Base-by-base conservation (phyloP, 2,888 invertebrate species). In the Polyommatus iphigenia region DNA sequence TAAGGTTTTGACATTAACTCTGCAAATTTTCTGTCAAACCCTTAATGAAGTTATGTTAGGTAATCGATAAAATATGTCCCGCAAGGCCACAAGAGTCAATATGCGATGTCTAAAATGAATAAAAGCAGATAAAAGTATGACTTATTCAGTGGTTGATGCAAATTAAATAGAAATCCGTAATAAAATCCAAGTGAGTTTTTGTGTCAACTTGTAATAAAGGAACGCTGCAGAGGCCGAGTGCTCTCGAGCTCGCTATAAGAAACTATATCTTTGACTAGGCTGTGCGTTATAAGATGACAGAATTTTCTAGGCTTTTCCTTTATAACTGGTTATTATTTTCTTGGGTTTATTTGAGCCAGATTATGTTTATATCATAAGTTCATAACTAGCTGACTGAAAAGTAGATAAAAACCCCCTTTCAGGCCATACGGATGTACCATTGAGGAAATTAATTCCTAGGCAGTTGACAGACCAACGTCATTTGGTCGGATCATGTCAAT, bases 191-290 rank as follows among this genome's bases (percentile, higher is more conserved):
- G 71, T 41, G 24, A 54, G 71, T 77, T 77, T 77, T 57, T 77
- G 36, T 71, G 77, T 77, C 77, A 71, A 57, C 80, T 80, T 77
- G 77, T 79, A 79, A 79, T 80, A 79, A 80, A 80, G 75, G 79
- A 71, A 54, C 54, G 71, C 77, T 71, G 59, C 54, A 20, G 71
- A 36, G 46, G 32, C 67, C 24, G 57, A 77, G 71, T 10, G 57
- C 71, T 32, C 77, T 77, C 36, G 54, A 77, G 54, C 15, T 13
- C 62, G 62, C 15, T 67, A 67, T 36, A 71, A 77, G 77, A 77
- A 77, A 72, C 13, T 50, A 71, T 57, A 71, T 77, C 77, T 54
- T 29, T 54, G 71, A 36, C 54, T 77, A 71, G 54, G 54, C 72
- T 41, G 20, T 50, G 73, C 73, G 73, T 73, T 20, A 5, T 50